Evolutionary conservation across 2,113 vertebrate species (phyloP).

Genomic region (Triplophysa siluroides): DNA sequence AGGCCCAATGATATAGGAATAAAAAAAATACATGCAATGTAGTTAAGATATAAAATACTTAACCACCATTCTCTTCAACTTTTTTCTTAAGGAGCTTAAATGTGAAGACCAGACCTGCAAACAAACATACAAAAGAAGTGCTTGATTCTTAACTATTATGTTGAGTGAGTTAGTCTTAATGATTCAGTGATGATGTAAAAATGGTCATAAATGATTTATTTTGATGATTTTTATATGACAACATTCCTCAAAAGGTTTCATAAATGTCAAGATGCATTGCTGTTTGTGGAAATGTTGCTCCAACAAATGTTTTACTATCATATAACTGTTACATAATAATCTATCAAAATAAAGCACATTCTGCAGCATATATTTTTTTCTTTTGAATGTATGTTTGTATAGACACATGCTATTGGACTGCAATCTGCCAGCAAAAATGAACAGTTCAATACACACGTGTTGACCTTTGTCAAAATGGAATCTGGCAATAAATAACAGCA

Average conservation of each 20-base stretch:
- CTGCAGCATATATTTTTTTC: too few species aligned
- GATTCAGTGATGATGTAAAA: not conserved
- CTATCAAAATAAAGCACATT: too few species aligned
- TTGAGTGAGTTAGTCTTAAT: not conserved
- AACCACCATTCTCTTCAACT: not conserved
- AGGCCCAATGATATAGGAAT: too few species aligned
- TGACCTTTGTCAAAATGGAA: too few species aligned
- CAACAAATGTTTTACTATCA: not conserved
- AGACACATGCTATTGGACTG: too few species aligned
- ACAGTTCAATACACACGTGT: too few species aligned
- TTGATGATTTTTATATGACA: not conserved
- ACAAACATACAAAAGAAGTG: conserved; percentile 78
- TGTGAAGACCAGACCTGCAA: conserved; percentile 84
- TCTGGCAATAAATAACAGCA: too few species aligned
- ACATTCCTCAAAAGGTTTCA: not conserved
- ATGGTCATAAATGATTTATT: too few species aligned
- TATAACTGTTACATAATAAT: too few species aligned
- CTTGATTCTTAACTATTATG: conserved; percentile 37
- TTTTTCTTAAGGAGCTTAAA: conserved; percentile 77
- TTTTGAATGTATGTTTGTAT: too few species aligned
- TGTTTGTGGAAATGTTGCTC: not conserved
- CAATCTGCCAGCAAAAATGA: too few species aligned
- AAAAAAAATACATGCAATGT: not conserved
- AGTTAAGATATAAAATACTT: not conserved
- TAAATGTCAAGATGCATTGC: not conserved